Evolutionary conservation across 2,888 invertebrate species (phyloP).

Genomic region (Heliconius sara): DNA sequence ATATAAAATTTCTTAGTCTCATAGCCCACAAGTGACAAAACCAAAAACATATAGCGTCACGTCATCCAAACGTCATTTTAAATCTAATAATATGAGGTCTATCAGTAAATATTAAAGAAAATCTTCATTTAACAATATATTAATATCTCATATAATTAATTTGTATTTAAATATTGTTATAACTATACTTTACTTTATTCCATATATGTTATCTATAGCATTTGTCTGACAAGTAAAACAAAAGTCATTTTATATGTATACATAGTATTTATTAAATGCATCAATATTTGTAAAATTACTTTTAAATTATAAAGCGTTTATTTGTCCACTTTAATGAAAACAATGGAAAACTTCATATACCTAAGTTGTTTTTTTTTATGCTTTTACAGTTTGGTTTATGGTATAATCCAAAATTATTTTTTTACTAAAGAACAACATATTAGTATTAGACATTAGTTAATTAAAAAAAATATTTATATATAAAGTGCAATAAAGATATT

Average conservation of each 20-base stretch:
- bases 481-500: too few species aligned
- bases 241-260: not conserved
- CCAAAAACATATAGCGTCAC: slow-evolving; percentile 69
- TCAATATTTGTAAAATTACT: not conserved
- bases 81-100: slow-evolving; percentile 11
- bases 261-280: not conserved
- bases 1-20: slow-evolving; percentile 53
- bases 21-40: slow-evolving; percentile 64
- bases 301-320: not conserved
- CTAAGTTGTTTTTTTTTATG: not conserved
- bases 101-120: not conserved
- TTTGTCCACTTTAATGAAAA: not conserved
- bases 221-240: not conserved
- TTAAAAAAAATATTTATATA: too few species aligned
- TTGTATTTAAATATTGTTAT: not conserved
- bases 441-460: not conserved
- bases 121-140: not conserved
- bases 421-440: not conserved
- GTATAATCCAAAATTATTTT: not conserved
- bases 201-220: not conserved
- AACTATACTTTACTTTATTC: not conserved
- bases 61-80: slow-evolving; percentile 59
- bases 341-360: too few species aligned
- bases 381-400: not conserved
- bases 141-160: not conserved